phyloP scores from a whole-genome alignment of 2,888 invertebrate genomes.

The Unio delphinus region DNA sequence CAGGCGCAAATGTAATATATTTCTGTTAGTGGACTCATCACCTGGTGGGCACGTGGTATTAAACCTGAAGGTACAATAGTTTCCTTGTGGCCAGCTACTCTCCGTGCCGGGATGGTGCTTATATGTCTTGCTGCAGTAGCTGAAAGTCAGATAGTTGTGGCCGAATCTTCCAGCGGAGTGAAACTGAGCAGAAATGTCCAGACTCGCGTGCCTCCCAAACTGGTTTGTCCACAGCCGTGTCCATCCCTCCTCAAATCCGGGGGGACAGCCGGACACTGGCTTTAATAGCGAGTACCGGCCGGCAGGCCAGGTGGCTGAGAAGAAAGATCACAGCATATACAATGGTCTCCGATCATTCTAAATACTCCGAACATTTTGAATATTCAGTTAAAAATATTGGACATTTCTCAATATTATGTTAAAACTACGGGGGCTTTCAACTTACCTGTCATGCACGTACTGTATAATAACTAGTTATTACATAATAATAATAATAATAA shows the following conservation, averaged over 20 bases:
- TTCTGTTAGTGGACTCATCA: neutral
- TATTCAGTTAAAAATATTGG: too few relatives aligned
- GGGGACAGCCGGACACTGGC: slow-evolving; percentile 31
- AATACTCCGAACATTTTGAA: too few relatives aligned
- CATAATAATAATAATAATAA: too few relatives aligned
- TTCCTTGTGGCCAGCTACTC: slow-evolving; percentile 18
- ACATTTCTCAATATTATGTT: too few relatives aligned
- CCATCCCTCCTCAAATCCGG: slow-evolving; percentile 18
- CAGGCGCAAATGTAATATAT: too few relatives aligned
- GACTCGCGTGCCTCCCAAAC: neutral
- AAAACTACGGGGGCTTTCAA: too few relatives aligned
- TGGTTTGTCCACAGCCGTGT: neutral
- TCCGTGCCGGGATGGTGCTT: slow-evolving; percentile 1
- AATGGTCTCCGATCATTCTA: too few relatives aligned
- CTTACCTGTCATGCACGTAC: too few relatives aligned
- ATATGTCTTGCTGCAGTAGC: slow-evolving; percentile 22
- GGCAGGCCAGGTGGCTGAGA: slow-evolving; percentile 22
- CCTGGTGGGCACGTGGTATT: slow-evolving; percentile 15
- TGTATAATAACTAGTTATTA: too few relatives aligned
- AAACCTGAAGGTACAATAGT: slow-evolving; percentile 20
- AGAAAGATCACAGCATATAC: neutral
- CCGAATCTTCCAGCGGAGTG: slow-evolving; percentile 1
- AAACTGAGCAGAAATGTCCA: neutral
- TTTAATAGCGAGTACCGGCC: slow-evolving; percentile 24
- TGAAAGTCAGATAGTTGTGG: slow-evolving; percentile 4